Evolutionary conservation across 2,113 vertebrate species (phyloP).

Genomic region (Isichthys henryi): DNA sequence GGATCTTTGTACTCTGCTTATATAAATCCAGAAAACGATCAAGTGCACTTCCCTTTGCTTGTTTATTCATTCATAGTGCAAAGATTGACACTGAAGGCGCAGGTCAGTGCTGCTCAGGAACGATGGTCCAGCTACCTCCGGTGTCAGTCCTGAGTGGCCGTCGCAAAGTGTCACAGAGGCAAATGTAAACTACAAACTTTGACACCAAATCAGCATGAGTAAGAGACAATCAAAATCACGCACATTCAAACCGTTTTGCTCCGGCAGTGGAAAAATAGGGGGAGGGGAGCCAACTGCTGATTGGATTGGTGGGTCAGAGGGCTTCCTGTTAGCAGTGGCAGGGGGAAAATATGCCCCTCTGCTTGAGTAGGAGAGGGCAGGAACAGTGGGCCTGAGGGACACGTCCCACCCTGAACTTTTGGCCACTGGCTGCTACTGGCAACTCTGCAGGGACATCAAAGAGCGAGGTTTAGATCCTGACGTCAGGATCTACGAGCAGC

Average conservation of each 20-base stretch:
- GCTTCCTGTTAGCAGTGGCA: not conserved
- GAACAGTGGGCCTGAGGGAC: not conserved
- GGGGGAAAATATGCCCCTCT: not conserved
- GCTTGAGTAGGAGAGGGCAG: not conserved
- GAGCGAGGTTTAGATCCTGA: not conserved
- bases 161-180: not conserved
- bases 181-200: not conserved
- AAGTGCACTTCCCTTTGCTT: not conserved
- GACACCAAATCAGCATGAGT: not conserved
- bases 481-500: not conserved
- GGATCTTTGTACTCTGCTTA: not conserved
- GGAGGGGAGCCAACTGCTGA: not conserved
- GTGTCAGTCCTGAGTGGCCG: not conserved
- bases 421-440: not conserved
- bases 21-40: not conserved
- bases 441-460: not conserved
- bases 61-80: slow-evolving; percentile 15
- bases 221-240: not conserved
- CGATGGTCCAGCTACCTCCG: not conserved
- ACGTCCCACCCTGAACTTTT: not conserved
- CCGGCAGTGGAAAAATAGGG: not conserved
- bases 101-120: not conserved
- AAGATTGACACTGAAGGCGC: not conserved
- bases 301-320: not conserved
- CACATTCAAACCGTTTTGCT: not conserved